Conservation (phyloP, 1,140 invertebrate species). For the Bombus pascuorum region DNA sequence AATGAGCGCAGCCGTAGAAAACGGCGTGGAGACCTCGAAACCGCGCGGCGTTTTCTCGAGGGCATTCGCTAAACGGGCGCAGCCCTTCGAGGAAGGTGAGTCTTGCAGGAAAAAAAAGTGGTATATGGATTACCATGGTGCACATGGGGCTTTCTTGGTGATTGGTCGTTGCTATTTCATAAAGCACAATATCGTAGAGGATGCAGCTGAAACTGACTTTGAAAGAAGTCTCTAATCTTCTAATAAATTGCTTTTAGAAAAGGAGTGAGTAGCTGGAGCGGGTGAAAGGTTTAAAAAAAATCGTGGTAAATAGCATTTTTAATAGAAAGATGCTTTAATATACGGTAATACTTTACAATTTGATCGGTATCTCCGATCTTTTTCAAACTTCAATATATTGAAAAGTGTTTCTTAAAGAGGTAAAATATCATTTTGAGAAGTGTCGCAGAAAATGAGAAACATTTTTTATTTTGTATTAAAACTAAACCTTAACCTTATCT, state of each 20-base stretch:
- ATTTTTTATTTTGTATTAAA: no score
- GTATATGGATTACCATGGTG: conserved; percentile 27
- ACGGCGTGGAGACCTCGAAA: conserved; percentile 75
- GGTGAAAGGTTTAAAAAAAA: no score
- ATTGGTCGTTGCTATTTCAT: conserved; percentile 28
- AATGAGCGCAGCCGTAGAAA: conserved; percentile 78
- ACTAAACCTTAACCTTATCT: no score
- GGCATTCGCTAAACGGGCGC: conserved; percentile 78
- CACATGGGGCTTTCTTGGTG: conserved; percentile 48
- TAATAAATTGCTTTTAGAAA: background rate
- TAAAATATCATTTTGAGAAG: no score
- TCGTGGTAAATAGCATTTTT: no score
- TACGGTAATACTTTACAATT: no score
- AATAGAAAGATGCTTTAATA: no score
- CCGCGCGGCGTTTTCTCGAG: conserved; percentile 77
- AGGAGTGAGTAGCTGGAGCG: background rate
- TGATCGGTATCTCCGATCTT: no score
- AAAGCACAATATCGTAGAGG: background rate
- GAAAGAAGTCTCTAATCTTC: background rate
- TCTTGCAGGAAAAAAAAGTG: conserved; percentile 48
- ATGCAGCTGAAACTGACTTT: background rate
- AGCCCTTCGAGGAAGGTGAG: conserved; percentile 80
- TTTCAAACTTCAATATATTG: no score
- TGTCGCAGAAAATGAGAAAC: no score
- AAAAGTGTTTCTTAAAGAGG: no score